phyloP scores from a whole-genome alignment of 2,113 vertebrate species.

The Hippopotamus amphibius region DNA sequence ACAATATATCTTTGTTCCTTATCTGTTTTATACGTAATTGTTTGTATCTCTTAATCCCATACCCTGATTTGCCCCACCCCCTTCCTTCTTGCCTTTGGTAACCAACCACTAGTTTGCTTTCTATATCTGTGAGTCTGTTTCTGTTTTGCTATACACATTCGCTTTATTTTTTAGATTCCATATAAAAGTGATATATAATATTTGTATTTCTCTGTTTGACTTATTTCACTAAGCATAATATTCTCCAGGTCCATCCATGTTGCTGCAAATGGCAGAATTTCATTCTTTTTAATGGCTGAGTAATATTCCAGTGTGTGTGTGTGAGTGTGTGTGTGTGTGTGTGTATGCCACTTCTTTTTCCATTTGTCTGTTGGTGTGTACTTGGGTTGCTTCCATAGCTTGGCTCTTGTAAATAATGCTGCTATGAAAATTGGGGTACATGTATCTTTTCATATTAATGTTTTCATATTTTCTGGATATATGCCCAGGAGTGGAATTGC shows the following conservation, averaged over 20 bases:
- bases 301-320: background rate
- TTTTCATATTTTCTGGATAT: too few relatives aligned
- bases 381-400: too few relatives aligned
- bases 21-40: too few relatives aligned
- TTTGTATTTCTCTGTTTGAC: background rate
- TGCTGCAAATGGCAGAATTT: background rate
- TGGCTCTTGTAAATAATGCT: too few relatives aligned
- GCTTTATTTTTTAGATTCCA: background rate
- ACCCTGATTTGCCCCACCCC: background rate
- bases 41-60: background rate
- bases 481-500: too few relatives aligned
- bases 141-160: background rate
- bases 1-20: too few relatives aligned
- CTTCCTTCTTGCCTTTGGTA: background rate
- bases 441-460: too few relatives aligned
- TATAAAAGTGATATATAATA: background rate
- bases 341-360: too few relatives aligned
- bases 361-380: too few relatives aligned
- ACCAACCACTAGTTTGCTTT: background rate
- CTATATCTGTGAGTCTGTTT: background rate
- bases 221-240: background rate
- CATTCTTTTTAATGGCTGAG: background rate
- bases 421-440: too few relatives aligned
- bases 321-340: too few relatives aligned
- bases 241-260: background rate